Evolutionary conservation across 2,113 vertebrate species (phyloP), one percentile per base, ranked within the genome.

Genomic region (Callocephalon fimbriatum): DNA sequence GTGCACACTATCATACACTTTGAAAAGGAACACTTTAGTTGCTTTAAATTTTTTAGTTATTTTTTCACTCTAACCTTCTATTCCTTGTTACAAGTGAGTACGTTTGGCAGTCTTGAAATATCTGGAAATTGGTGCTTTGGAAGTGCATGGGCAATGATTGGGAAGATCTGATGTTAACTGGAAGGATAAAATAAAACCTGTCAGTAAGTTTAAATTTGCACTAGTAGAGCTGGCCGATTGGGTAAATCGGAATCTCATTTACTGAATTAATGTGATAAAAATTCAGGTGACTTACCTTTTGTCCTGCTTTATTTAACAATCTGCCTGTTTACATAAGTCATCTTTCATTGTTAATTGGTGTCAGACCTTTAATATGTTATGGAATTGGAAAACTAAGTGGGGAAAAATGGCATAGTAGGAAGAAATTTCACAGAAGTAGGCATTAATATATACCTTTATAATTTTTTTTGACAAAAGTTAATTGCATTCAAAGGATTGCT

Each of bases 281-380:
- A 94, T 83, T 93, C 90, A 97, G 89, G 73, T 93, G 89, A 95
- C 83, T 97, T 95, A 67, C 82, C 73, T 95, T 76, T 90, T 97
- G 53, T 94, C 40, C 7, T 95, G 62, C 81, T 82, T 96, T 97
- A 83, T 96, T 97, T 98, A 97, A 80, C 82, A 91, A 14, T 81
- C 71, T 83, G 40, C 19, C 53, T 97, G 35, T 97, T 98, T 97
- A 94, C 31, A 5, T 94, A 97, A 97, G 72, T 67, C 37, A 62
- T 92, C 88, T 96, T 97, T 96, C 58, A 63, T 94, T 93, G 75
- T 96, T 98, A 98, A 92, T 98, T 98, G 90, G 29, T 95, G 70
- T 95, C 75, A 93, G 67, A 88, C 70, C 22, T 95, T 76, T 95
- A 96, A 66, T 59, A 25, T 6, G 5, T 83, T 94, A 35, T 26